These are phyloP conservation scores for Eurytoma adleriae DNA, from an alignment of 2,888 invertebrate genomes.

Conservation along the genomic window DNA sequence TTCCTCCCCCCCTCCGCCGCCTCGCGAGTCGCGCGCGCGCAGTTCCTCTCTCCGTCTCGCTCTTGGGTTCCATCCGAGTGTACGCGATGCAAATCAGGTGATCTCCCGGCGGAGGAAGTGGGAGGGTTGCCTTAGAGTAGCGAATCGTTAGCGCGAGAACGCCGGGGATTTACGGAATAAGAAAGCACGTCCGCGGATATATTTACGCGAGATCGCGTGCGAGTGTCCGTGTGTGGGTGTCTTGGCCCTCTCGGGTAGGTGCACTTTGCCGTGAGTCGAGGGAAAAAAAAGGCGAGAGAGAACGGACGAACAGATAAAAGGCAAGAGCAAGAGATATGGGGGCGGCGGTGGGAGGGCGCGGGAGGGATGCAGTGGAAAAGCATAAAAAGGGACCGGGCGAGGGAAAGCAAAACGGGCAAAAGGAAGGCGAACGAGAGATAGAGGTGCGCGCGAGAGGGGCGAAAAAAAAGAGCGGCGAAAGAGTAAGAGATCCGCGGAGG, in stretches of 20 bases:
- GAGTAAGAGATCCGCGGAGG: slow-evolving; percentile 45
- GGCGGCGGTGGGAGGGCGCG: neutral
- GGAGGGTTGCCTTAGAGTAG: slow-evolving; percentile 23
- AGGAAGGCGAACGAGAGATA: slow-evolving; percentile 40
- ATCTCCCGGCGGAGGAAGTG: slow-evolving; percentile 21
- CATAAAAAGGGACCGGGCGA: slow-evolving; percentile 29
- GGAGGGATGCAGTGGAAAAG: slow-evolving; percentile 7
- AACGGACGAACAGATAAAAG: slow-evolving; percentile 36
- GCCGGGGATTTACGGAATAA: slow-evolving; percentile 28
- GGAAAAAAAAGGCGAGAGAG: slow-evolving; percentile 17
- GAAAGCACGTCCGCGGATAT: slow-evolving; percentile 33
- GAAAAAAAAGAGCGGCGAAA: slow-evolving; percentile 34
- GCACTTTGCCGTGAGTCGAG: slow-evolving; percentile 27
- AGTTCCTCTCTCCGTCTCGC: slow-evolving; percentile 11
- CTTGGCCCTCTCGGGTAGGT: slow-evolving; percentile 20
- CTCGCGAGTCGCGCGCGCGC: neutral
- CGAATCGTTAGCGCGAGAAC: slow-evolving; percentile 26
- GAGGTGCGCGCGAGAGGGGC: slow-evolving; percentile 36
- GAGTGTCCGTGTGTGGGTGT: neutral
- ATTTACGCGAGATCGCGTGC: slow-evolving; percentile 19
- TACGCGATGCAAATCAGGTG: slow-evolving; percentile 38
- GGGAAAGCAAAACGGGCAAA: slow-evolving; percentile 44
- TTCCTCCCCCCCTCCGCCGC: neutral
- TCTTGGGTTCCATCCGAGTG: neutral
- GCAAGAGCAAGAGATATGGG: neutral